A percentile compares a stretch with the other conserved stretches of the same genome.
phyloP scores from a whole-genome alignment of 2,113 vertebrate species.

The Damaliscus lunatus region DNA sequence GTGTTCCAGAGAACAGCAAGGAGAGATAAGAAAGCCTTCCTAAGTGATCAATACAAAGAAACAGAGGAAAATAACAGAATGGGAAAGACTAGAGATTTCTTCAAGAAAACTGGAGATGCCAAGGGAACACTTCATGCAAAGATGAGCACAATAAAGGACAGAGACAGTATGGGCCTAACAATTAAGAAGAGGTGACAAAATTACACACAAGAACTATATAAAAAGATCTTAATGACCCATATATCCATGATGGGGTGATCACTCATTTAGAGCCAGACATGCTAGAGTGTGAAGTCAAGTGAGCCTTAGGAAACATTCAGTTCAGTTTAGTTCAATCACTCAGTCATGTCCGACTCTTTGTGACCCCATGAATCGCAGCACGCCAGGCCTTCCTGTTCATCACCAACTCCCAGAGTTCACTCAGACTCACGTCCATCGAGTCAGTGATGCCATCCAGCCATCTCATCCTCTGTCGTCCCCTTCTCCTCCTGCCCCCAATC shows the following conservation, averaged over 20 bases:
- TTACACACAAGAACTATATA: not conserved
- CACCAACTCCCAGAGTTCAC: too few relatives aligned
- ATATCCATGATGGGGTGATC: not conserved
- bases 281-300: not conserved
- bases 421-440: too few relatives aligned
- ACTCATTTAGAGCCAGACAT: not conserved
- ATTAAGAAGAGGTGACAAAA: not conserved
- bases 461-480: rapidly evolving
- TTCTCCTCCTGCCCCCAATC: too few relatives aligned
- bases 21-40: not conserved
- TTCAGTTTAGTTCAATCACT: too few relatives aligned
- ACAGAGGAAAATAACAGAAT: not conserved
- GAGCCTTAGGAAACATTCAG: not conserved
- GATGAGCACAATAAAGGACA: not conserved
- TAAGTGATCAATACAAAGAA: not conserved
- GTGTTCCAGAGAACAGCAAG: not conserved
- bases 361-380: rapidly evolving
- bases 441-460: too few relatives aligned
- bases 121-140: not conserved
- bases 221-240: not conserved
- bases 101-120: not conserved
- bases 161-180: not conserved
- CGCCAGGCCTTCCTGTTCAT: too few relatives aligned
- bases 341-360: too few relatives aligned
- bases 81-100: not conserved